These are phyloP conservation scores for Cassiopea xamachana DNA, from an alignment of 30 jellyfish, hydroid and myxozoan species.

Conservation along the genomic window DNA sequence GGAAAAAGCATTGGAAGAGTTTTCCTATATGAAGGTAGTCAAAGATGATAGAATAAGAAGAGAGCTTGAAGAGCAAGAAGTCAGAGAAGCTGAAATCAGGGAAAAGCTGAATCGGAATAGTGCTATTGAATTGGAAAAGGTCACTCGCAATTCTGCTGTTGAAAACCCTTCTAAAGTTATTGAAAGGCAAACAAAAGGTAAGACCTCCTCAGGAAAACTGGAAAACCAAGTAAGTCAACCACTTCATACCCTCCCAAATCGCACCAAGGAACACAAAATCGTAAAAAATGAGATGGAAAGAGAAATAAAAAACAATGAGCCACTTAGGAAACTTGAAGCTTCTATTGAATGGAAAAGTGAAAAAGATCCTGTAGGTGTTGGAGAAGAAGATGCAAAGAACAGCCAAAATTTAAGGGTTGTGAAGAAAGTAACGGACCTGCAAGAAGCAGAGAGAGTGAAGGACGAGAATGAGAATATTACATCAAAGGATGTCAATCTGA, in stretches of 20 bases:
- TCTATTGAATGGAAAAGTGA: background rate
- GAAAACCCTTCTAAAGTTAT: background rate
- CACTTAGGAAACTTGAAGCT: background rate
- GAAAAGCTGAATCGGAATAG: background rate
- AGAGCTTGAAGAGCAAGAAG: conserved; percentile 68
- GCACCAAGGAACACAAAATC: background rate
- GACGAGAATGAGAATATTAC: background rate
- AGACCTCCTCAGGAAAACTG: background rate
- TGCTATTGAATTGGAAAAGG: background rate
- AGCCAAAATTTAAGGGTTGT: background rate
- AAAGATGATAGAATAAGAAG: conserved; percentile 58
- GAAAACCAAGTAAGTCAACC: background rate
- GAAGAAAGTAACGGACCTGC: background rate
- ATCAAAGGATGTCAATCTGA: background rate
- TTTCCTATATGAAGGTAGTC: conserved; percentile 39
- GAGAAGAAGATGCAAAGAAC: background rate
- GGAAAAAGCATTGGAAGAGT: background rate
- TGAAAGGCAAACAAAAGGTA: background rate
- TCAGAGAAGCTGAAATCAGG: conserved; percentile 35
- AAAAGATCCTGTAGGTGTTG: background rate
- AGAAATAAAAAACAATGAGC: background rate
- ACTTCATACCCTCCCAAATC: background rate
- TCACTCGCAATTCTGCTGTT: background rate
- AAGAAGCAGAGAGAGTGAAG: background rate
- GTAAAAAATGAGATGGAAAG: background rate